A percentile compares a stretch with the other conserved stretches of the same genome.
Evolutionary conservation across 2,888 invertebrate genomes (phyloP).

Genomic region (Keiferia lycopersicella): DNA sequence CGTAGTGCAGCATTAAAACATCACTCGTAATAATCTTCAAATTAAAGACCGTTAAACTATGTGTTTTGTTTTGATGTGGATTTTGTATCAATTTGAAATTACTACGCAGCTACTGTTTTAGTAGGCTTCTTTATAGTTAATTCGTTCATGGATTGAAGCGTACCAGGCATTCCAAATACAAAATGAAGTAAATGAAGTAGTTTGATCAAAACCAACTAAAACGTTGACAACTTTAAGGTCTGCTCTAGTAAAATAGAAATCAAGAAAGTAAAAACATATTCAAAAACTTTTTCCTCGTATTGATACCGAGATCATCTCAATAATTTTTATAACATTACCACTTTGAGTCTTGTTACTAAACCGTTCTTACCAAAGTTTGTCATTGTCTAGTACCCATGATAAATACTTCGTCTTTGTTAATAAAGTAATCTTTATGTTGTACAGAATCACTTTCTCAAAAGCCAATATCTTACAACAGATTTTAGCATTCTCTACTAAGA

Average conservation of each 20-base stretch:
- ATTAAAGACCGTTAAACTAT: slow-evolving; percentile 7
- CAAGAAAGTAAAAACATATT: slow-evolving; percentile 54
- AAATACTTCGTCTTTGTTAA: too few species aligned
- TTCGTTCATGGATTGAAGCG: neutral
- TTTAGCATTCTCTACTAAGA: neutral
- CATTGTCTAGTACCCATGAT: too few species aligned
- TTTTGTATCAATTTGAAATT: slow-evolving; percentile 3
- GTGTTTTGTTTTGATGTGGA: slow-evolving; percentile 12
- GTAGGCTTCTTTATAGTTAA: neutral
- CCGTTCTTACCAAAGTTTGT: too few species aligned
- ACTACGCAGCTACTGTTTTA: slow-evolving; percentile 7
- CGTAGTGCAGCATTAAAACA: slow-evolving; percentile 13
- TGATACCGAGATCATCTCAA: too few species aligned
- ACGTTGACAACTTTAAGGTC: neutral
- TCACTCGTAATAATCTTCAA: slow-evolving; percentile 18
- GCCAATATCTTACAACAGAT: neutral
- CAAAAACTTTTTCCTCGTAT: too few species aligned
- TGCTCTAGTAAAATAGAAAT: slow-evolving; percentile 57
- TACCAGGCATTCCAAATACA: neutral
- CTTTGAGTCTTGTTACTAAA: too few species aligned
- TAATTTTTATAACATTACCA: too few species aligned
- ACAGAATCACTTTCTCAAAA: too few species aligned
- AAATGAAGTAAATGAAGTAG: neutral
- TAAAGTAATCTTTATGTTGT: too few species aligned
- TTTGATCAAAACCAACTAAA: neutral